Evolutionary conservation across 2,113 vertebrate genomes (phyloP), one percentile per base, ranked within the genome.

Genomic region (Etheostoma spectabile): DNA sequence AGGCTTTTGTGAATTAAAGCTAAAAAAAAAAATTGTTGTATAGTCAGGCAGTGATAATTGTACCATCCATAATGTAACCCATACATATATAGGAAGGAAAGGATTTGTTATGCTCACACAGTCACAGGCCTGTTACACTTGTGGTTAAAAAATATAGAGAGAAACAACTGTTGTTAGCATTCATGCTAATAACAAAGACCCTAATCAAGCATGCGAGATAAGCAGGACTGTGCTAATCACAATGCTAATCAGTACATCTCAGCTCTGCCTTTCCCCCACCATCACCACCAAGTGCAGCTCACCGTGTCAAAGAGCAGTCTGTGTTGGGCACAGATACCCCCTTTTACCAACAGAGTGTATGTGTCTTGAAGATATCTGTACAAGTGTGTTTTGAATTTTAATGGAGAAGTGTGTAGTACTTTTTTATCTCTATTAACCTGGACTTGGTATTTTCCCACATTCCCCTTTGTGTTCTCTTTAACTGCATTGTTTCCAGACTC

Each of bases 401-500:
- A 92, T 90, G 73, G 18, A 24, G 67, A 49, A 69, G 80, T 84
- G 75, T 63, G 70, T 78, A 42, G 71, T 77, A 64, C 49, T 59
- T 16, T 24, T 57, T 57, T 22, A 86, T 79, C 46, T 70, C 63
- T 38, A 13, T 46, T 80, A 75, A 85, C 83, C 74, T 71, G 67
- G 67, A 59, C 48, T 46, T 30, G 42, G 64, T 78, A 24, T 66
- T 78, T 69, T 85, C 35, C 66, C 71, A 80, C 68, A 24, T 8
- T 52, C 66, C 68, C 79, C 68, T n/a, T 8, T 52, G 62, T 52
- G 62, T 76, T 64, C 94, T 95, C 91, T 96, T 98, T 98, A 96
- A 97, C 94, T 15, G 18, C 19, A 5, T 22, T 18, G 0, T 82
- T 3, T 42, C 88, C 94, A 99, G 98, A 99, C 93, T 99, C 98